Evolutionary conservation across 2,888 invertebrate species (phyloP), one percentile per base, ranked within the genome.

Genomic region (Trisateles emortualis): DNA sequence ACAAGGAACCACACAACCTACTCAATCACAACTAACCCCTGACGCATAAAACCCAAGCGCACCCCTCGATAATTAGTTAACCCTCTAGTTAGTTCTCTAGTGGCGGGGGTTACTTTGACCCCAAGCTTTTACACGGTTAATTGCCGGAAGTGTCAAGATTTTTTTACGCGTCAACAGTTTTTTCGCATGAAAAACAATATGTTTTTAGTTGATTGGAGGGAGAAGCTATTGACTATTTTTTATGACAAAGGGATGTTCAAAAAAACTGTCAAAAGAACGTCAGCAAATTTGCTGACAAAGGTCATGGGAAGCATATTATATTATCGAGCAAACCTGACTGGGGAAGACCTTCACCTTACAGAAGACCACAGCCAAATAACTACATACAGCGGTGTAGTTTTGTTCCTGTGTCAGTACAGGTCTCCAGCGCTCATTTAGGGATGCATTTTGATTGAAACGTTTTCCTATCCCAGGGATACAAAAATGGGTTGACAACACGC

Each of bases 31-130:
- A 19, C 11, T 6, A 26, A 9, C 14, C 36, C 41, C n/a, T 3
- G 26, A 13, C 13, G n/a, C 6, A 41, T 32, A 19, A 50, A 10
- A 35, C 6, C 32, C 11, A 29, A 2, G 2, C 10, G 24, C 13
- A 13, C 51, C 72, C 53, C 39, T 56, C 36, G 10, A 41, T 63
- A 70, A 93, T 94, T 77, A 83, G 86, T 59, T 64, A 70, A 63
- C 73, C 70, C 76, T 78, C n/a, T n/a, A n/a, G n/a, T n/a, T 56
- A 52, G 44, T 6, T 26, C 30, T 57, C 40, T 26, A 72, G 60
- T 53, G 24, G 24, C 24, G 48, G 73, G 67, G 64, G 53, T 47
- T 48, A 54, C 60, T 53, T 48, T 52, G 44, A 48, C 40, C 53
- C 43, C 48, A 16, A n/a, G 36, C 52, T 55, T 62, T 59, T 66